Evolutionary conservation across 2,888 invertebrate genomes (phyloP).

Genomic region (Mechanitis messenoides): DNA sequence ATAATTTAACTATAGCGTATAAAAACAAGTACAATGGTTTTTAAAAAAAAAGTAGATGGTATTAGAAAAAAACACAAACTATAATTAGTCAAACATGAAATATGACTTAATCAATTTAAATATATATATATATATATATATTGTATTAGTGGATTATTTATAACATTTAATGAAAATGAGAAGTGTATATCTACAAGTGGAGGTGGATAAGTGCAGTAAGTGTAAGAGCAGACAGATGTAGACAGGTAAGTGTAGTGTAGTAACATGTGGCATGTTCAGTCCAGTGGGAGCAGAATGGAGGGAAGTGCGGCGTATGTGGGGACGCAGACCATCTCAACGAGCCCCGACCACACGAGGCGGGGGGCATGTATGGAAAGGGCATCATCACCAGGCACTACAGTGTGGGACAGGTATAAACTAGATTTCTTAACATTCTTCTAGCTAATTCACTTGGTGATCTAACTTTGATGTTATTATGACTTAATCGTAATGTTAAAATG

Average conservation of each 20-base stretch:
- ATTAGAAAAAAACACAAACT: no score
- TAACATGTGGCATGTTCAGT: slow-evolving; percentile 70
- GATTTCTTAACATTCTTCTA: no score
- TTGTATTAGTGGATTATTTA: no score
- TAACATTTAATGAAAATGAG: no score
- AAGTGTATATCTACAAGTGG: background rate
- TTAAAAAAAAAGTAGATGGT: no score
- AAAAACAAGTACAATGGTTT: no score
- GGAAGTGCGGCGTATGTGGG: slow-evolving; percentile 93
- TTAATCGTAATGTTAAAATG: background rate
- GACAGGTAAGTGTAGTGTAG: background rate
- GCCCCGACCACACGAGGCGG: slow-evolving; percentile 92
- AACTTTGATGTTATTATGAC: no score
- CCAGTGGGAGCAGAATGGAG: slow-evolving; percentile 90
- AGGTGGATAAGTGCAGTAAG: slow-evolving; percentile 6
- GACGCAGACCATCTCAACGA: slow-evolving; percentile 84
- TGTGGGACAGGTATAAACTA: slow-evolving; percentile 81
- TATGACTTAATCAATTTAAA: no score
- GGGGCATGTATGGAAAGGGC: slow-evolving; percentile 90
- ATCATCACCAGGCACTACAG: slow-evolving; percentile 88
- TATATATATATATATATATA: no score
- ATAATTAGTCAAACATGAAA: no score
- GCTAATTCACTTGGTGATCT: no score
- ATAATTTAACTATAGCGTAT: no score
- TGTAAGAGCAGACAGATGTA: background rate